phyloP scores from a whole-genome alignment of 2,888 invertebrate species.

The Lasioglossum figueresi region DNA sequence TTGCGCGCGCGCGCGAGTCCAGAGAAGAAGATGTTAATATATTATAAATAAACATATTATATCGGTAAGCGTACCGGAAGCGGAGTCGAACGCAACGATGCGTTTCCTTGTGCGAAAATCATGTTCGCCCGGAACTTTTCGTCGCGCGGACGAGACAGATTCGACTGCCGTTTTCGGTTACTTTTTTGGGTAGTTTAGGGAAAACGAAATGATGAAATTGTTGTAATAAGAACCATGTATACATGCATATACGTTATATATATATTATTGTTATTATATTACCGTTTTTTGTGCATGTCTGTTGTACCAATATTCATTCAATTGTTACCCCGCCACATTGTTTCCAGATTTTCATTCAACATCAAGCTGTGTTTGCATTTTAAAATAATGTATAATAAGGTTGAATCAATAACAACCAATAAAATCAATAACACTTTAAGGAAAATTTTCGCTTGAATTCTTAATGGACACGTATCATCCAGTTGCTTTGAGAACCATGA shows the following conservation, averaged over 20 bases:
- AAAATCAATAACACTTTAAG: no score
- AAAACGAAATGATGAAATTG: slow-evolving; percentile 75
- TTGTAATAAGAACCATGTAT: slow-evolving; percentile 79
- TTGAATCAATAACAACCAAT: no score
- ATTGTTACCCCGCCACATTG: slow-evolving; percentile 1
- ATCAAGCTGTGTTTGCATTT: neutral
- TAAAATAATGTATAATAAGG: neutral
- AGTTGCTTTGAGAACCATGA: no score
- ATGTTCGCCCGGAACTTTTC: neutral
- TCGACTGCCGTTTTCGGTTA: slow-evolving; percentile 64
- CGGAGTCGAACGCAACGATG: slow-evolving; percentile 32
- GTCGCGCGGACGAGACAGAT: slow-evolving; percentile 27
- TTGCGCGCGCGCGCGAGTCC: slow-evolving; percentile 56
- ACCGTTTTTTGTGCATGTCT: slow-evolving; percentile 67
- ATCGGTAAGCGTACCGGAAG: slow-evolving; percentile 61
- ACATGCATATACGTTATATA: slow-evolving; percentile 71
- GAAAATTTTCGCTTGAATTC: no score
- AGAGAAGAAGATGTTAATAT: slow-evolving; percentile 69
- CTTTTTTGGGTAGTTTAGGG: slow-evolving; percentile 77
- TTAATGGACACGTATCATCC: no score
- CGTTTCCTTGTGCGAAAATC: neutral
- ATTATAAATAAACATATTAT: slow-evolving; percentile 66
- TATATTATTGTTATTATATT: slow-evolving; percentile 75
- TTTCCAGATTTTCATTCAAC: slow-evolving; percentile 11
- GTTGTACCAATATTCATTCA: slow-evolving; percentile 37